Base-by-base conservation (phyloP, 2,113 vertebrate genomes). In the Notarius quadriscutis region DNA sequence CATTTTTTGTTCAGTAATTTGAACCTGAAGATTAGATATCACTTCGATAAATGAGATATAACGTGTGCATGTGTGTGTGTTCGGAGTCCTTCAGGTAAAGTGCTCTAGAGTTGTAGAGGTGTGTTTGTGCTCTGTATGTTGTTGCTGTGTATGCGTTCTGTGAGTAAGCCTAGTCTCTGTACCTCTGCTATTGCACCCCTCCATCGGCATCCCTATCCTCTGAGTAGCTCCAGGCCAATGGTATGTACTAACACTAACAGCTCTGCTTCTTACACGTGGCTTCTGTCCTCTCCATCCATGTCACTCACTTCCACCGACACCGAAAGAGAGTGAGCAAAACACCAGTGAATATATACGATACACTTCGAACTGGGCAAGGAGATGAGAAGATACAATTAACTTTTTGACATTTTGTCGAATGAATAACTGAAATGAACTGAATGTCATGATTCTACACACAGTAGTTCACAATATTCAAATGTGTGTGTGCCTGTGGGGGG, bases 81-180 rank as follows among this genome's bases (percentile, higher is more conserved):
- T n/a, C 78, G 5, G 51, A 71, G 75, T 85, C 82, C 82, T 84
- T 81, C 77, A 87, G 74, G 69, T 63, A n/a, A 84, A 20, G 51
- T 65, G 77, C 85, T 75, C 48, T 74, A 83, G 2, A 20, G 5
- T 48, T 53, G 78, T 55, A 7, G 72, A 86, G 55, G 34, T 88
- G 74, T 48, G 81, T 88, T 25, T 87, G 58, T 75, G 74, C 75
- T 88, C 27, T 88, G 77, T 90, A 77, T 84, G 51, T 69, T 84
- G 85, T 85, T 94, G 89, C 90, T 87, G 86, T 75, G 85, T 94
- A 93, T 95, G 95, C 96, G 95, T 95, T 96, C 95, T 95, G 97
- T 96, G 95, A 98, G 96, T 98, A 97, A 99, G 97, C 97, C 95
- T 93, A 95, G 97, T 97, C 95, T 98, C 96, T 98, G 96, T 99